Percentiles rank a stretch among this genome's conserved stretches.
Evolutionary conservation across 2,113 vertebrate genomes (phyloP).

Genomic region (Oreochromis spilurus): DNA sequence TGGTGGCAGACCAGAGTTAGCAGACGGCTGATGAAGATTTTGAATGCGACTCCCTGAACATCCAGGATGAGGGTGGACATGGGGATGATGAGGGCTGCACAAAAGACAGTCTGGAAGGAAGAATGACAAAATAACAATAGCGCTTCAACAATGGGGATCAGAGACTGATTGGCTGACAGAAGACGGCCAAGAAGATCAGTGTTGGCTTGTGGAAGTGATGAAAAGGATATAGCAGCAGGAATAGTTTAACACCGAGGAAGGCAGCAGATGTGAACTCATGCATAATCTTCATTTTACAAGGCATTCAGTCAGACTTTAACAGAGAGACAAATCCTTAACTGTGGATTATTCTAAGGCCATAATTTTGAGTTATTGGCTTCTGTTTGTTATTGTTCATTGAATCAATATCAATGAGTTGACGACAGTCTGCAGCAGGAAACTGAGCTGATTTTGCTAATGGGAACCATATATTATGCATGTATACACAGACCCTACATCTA

Average conservation of each 20-base stretch:
- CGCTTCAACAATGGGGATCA: not conserved
- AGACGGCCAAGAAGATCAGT: not conserved
- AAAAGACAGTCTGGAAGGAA: not conserved
- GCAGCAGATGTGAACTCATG: not conserved
- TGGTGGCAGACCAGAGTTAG: not conserved
- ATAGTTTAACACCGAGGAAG: not conserved
- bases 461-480: not conserved
- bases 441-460: not conserved
- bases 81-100: not conserved
- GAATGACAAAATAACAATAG: not conserved
- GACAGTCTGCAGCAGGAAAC: not conserved
- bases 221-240: not conserved
- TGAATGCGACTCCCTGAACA: not conserved
- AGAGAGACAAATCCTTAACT: not conserved
- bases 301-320: not conserved
- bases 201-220: not conserved
- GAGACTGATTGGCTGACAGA: not conserved
- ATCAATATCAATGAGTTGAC: not conserved
- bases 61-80: not conserved
- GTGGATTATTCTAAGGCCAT: not conserved
- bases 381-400: not conserved
- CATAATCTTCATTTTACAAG: not conserved
- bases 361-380: not conserved
- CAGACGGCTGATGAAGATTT: not conserved
- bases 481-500: not conserved